phyloP scores from a whole-genome alignment of 2,113 vertebrate genomes.

The Serranochromis macrocephalus region DNA sequence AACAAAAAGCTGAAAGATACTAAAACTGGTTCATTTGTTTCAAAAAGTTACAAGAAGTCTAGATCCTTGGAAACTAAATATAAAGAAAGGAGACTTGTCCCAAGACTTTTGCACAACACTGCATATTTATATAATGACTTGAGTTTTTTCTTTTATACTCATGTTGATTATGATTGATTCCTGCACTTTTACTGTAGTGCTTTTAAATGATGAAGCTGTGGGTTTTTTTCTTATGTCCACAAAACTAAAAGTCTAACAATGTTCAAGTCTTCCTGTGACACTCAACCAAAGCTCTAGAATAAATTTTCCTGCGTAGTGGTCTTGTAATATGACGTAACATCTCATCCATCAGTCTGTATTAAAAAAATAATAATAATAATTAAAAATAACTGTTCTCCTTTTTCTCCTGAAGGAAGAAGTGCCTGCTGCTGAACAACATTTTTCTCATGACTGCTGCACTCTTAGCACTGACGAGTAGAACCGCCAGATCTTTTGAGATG shows the following conservation, averaged over 20 bases:
- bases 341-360: neutral
- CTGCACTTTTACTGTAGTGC: neutral
- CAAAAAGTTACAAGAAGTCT: neutral
- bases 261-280: neutral
- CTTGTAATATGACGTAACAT: neutral
- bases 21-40: neutral
- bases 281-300: neutral
- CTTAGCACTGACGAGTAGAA: conserved; percentile 75
- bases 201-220: neutral
- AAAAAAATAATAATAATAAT: no score
- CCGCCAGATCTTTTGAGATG: conserved; percentile 84
- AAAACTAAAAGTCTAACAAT: neutral
- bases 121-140: neutral
- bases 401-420: conserved; percentile 77
- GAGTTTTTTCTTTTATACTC: neutral
- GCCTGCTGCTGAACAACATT: conserved; percentile 81
- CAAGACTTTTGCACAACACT: neutral
- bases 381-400: neutral
- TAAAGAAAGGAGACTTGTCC: neutral
- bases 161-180: neutral
- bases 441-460: conserved; percentile 75
- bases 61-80: neutral
- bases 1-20: neutral
- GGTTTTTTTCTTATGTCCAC: neutral
- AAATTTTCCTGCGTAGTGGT: neutral